phyloP scores from a whole-genome alignment of 1,140 invertebrate species.

The Nymphalis io region DNA sequence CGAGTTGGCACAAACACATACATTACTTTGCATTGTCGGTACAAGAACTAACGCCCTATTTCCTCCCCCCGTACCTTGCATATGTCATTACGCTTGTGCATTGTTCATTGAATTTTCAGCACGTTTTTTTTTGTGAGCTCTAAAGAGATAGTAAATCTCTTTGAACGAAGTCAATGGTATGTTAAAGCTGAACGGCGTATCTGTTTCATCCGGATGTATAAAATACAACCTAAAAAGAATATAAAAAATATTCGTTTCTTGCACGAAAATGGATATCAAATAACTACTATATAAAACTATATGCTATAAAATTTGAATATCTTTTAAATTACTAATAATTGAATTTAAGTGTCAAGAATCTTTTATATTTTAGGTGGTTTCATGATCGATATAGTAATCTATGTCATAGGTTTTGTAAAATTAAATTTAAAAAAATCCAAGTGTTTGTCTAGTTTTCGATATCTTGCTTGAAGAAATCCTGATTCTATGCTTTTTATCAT shows the following conservation, averaged over 20 bases:
- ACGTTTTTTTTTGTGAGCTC: conserved; percentile 43
- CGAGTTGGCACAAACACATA: conserved; percentile 44
- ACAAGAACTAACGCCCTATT: conserved; percentile 50
- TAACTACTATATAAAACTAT: too few species aligned
- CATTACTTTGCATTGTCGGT: conserved; percentile 33
- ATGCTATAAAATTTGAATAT: not conserved
- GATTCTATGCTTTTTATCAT: too few species aligned
- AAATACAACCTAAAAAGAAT: not conserved
- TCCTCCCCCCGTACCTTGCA: conserved; percentile 29
- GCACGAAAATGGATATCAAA: not conserved
- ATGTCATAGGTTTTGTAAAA: too few species aligned
- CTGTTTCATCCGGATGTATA: conserved; percentile 12
- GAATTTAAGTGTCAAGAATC: not conserved
- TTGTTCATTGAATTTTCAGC: conserved; percentile 59
- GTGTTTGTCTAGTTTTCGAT: too few species aligned
- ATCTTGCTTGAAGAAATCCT: too few species aligned
- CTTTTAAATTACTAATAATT: too few species aligned
- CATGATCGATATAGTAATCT: too few species aligned
- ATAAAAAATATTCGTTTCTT: not conserved
- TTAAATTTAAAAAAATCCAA: too few species aligned
- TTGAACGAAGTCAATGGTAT: conserved; percentile 59
- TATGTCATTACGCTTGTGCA: conserved; percentile 42
- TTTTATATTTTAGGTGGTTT: conserved; percentile 1
- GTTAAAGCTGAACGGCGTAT: conserved; percentile 47
- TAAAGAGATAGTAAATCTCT: conserved; percentile 43